These are phyloP conservation scores for Onthophagus sagittarius DNA, from an alignment of 2,888 invertebrate species.

Conservation along the genomic window DNA sequence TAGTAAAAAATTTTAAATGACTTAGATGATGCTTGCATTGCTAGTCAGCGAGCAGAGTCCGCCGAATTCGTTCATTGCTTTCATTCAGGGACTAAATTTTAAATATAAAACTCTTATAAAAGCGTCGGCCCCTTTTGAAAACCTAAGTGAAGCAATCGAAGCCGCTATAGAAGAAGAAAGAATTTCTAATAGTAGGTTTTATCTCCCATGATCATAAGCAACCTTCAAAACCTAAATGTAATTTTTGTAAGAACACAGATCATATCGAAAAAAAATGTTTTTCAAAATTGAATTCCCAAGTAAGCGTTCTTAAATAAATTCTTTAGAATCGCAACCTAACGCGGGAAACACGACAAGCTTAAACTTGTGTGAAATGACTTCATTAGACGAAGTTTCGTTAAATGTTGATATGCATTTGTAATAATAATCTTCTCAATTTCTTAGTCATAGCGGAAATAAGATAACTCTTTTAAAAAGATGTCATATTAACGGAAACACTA, in stretches of 20 bases:
- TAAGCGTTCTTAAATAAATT: not conserved
- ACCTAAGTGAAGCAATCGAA: not conserved
- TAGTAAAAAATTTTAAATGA: constrained; percentile 1
- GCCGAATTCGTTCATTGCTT: constrained; percentile 6
- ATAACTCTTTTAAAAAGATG: constrained; percentile 2
- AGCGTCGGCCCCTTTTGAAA: constrained; percentile 2
- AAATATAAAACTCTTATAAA: constrained; percentile 5
- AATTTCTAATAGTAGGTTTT: not conserved
- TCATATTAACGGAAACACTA: not conserved
- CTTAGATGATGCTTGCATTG: constrained; percentile 6
- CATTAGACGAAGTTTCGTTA: not conserved
- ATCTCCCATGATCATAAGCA: not conserved
- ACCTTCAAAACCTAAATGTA: not conserved
- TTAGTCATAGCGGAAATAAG: constrained; percentile 1
- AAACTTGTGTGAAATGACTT: not conserved
- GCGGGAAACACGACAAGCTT: not conserved
- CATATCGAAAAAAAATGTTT: constrained; percentile 7
- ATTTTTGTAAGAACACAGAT: not conserved
- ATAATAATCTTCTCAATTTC: not conserved
- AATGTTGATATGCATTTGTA: constrained; percentile 5
- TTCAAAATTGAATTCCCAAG: not conserved
- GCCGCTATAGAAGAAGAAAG: constrained; percentile 7
- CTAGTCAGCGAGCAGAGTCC: not conserved
- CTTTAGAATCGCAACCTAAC: not conserved
- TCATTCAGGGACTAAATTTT: not conserved